Percentiles rank a stretch among this genome's conserved stretches.
Evolutionary conservation across 2,888 invertebrate species (phyloP).

Genomic region (Athripsodes cinereus): DNA sequence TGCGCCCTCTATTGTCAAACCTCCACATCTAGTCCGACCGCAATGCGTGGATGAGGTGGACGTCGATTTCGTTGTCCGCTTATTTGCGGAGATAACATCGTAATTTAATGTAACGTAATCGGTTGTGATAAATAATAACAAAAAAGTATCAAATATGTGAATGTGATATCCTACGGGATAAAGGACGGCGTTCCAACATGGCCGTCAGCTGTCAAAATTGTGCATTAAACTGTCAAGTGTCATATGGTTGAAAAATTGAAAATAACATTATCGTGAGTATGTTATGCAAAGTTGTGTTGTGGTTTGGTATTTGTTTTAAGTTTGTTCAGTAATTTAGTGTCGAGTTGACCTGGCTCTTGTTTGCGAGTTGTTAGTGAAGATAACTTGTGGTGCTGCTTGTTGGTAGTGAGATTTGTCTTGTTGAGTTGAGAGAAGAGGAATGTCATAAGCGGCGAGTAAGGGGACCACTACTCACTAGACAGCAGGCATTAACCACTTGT

Average conservation of each 20-base stretch:
- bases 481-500: conserved; percentile 5
- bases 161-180: conserved; percentile 20
- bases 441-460: conserved; percentile 10
- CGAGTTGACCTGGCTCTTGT: conserved; percentile 8
- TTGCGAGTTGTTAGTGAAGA: neutral
- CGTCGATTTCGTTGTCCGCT: conserved; percentile 16
- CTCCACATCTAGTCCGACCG: conserved; percentile 13
- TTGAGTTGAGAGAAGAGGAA: neutral
- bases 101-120: no score
- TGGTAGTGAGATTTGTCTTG: conserved; percentile 9
- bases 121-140: conserved; percentile 2
- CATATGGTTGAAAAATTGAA: no score
- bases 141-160: conserved; percentile 9
- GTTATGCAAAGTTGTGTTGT: no score
- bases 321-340: neutral
- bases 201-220: conserved; percentile 20
- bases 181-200: conserved; percentile 18
- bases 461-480: neutral
- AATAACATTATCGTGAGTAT: no score
- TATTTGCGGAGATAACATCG: conserved; percentile 4
- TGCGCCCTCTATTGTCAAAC: conserved; percentile 1
- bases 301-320: conserved; percentile 6
- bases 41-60: conserved; percentile 19
- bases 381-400: conserved; percentile 10
- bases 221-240: conserved; percentile 14